Percentiles rank a stretch among this genome's conserved stretches.
phyloP scores from a whole-genome alignment of 2,888 invertebrate species.

The Calliscelio sp. region DNA sequence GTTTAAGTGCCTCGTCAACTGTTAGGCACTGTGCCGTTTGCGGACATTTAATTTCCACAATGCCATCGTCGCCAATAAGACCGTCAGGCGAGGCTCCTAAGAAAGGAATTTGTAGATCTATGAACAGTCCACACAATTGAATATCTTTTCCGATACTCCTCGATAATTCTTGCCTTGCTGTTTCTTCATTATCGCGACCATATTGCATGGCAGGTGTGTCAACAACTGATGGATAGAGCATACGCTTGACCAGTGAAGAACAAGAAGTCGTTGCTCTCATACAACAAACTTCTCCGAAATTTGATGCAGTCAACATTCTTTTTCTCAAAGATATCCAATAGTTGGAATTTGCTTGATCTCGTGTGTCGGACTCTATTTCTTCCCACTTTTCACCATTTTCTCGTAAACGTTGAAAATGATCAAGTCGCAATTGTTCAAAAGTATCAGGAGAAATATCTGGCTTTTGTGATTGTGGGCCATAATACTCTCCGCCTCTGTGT shows the following conservation, averaged over 20 bases:
- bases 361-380: slow-evolving; percentile 1
- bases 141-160: slow-evolving; percentile 16
- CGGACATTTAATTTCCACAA: slow-evolving; percentile 70
- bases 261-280: slow-evolving; percentile 48
- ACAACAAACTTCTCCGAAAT: slow-evolving; percentile 58
- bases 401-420: background rate
- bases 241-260: background rate
- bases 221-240: background rate
- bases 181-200: slow-evolving; percentile 52
- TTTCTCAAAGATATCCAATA: background rate
- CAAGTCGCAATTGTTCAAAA: slow-evolving; percentile 2
- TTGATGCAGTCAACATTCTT: slow-evolving; percentile 59
- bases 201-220: background rate
- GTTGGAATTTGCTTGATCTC: background rate
- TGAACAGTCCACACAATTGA: slow-evolving; percentile 50
- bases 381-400: background rate
- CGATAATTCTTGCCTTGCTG: slow-evolving; percentile 31
- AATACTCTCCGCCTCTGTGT: background rate
- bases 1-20: slow-evolving; percentile 25
- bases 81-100: slow-evolving; percentile 69
- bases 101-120: slow-evolving; percentile 46
- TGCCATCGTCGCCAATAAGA: slow-evolving; percentile 55
- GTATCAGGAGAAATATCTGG: slow-evolving; percentile 18
- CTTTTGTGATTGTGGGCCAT: slow-evolving; percentile 8
- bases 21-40: background rate